phyloP scores from a whole-genome alignment of 1,140 invertebrate species.

The Dendrolimus punctatus region DNA sequence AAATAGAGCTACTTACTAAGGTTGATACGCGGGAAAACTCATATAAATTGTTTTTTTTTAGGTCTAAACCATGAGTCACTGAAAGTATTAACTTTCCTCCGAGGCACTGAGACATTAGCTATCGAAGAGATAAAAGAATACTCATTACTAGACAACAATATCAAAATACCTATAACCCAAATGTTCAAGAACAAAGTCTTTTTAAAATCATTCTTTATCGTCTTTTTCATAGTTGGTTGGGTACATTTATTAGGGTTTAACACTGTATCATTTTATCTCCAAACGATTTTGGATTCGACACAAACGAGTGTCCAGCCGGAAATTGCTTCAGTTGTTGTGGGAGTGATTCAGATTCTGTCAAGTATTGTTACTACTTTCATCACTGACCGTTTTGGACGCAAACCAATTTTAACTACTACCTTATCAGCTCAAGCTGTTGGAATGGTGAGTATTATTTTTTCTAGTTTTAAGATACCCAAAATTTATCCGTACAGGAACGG shows the following conservation, averaged over 20 bases:
- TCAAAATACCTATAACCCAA: constrained; percentile 18
- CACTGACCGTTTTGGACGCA: constrained; percentile 76
- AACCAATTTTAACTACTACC: constrained; percentile 73
- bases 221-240: constrained; percentile 72
- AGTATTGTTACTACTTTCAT: constrained; percentile 68
- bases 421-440: constrained; percentile 69
- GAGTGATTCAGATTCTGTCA: constrained; percentile 72
- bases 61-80: constrained; percentile 17
- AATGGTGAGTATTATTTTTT: constrained; percentile 45
- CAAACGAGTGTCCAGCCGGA: constrained; percentile 73
- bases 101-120: constrained; percentile 24
- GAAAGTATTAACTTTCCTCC: constrained; percentile 19
- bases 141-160: constrained; percentile 5
- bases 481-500: not conserved
- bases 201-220: constrained; percentile 67
- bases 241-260: constrained; percentile 80
- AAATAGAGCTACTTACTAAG: too few relatives aligned
- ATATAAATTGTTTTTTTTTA: constrained; percentile 4
- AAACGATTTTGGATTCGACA: constrained; percentile 75
- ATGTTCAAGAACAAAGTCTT: constrained; percentile 47
- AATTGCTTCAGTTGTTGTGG: constrained; percentile 77
- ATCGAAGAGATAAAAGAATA: constrained; percentile 19
- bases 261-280: constrained; percentile 80
- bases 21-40: too few relatives aligned
- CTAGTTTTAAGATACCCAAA: not conserved